Evolutionary conservation across 2,797 vertebrate species (phyloP).

Genomic region (Galaxias olidus): DNA sequence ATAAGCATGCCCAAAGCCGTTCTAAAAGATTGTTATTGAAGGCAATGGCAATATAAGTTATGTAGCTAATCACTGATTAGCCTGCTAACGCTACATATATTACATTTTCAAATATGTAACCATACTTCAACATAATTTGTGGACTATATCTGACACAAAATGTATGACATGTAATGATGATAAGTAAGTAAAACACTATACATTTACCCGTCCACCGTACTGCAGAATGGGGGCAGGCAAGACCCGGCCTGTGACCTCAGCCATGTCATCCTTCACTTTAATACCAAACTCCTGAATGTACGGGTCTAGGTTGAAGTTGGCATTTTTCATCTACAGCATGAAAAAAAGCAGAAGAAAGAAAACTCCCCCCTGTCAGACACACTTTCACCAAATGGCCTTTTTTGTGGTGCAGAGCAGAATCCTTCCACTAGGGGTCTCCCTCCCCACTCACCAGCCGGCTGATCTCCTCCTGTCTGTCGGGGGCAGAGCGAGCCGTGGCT

Average conservation of each 20-base stretch:
- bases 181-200: too few relatives aligned
- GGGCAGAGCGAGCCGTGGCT: conserved; percentile 96
- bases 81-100: too few relatives aligned
- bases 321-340: conserved; percentile 93
- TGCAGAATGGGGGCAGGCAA: conserved; percentile 97
- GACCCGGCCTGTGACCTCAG: conserved; percentile 94
- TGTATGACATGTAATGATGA: too few relatives aligned
- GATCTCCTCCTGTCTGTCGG: conserved; percentile 97
- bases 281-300: conserved; percentile 99
- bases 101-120: too few relatives aligned
- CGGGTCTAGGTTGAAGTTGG: conserved; percentile 97
- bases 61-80: too few relatives aligned
- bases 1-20: background rate
- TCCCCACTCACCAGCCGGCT: conserved; percentile 87
- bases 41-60: too few relatives aligned
- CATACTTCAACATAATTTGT: too few relatives aligned
- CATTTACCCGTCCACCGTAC: conserved; percentile 94
- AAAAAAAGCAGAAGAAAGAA: background rate
- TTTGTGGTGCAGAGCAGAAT: background rate
- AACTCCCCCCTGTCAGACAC: background rate
- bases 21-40: too few relatives aligned
- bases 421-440: conserved; percentile 7
- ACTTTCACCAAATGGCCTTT: background rate
- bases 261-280: conserved; percentile 99
- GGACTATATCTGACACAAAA: too few relatives aligned